Conservation (phyloP, 2,113 vertebrate species). For the Natator depressus region DNA sequence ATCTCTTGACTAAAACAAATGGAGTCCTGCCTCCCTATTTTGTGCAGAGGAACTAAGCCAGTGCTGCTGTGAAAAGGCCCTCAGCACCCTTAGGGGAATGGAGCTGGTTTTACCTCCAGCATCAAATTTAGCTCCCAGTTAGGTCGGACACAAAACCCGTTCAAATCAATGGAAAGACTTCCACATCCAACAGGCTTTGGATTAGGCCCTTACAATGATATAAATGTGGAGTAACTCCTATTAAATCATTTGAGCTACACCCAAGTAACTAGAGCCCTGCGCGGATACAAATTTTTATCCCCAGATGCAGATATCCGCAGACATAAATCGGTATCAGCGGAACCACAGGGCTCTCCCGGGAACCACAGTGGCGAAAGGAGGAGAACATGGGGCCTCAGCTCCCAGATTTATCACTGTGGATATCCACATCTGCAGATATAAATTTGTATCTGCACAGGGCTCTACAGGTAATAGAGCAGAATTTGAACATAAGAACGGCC, state of each 20-base stretch:
- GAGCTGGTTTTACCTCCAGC: background rate
- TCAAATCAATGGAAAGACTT: fast-evolving
- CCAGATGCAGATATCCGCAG: too few species aligned
- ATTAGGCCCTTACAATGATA: fast-evolving
- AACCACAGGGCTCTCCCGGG: too few species aligned
- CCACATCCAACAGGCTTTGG: background rate
- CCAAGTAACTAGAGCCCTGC: fast-evolving
- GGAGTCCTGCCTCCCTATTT: background rate
- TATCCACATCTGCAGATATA: too few species aligned
- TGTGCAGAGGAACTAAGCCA: fast-evolving
- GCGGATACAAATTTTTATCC: too few species aligned
- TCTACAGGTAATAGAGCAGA: fast-evolving
- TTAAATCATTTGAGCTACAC: background rate
- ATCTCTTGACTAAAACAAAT: fast-evolving
- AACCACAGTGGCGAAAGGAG: too few species aligned
- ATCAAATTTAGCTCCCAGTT: background rate
- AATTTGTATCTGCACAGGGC: too few species aligned
- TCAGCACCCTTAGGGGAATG: background rate
- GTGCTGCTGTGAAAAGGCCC: too few species aligned
- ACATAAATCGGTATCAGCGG: too few species aligned
- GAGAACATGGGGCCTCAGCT: too few species aligned
- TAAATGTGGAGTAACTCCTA: fast-evolving
- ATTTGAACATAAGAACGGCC: too few species aligned
- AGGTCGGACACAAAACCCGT: background rate
- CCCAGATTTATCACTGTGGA: too few species aligned